Base-by-base conservation (phyloP, 2,888 invertebrate genomes). In the Eupithecia insigniata region DNA sequence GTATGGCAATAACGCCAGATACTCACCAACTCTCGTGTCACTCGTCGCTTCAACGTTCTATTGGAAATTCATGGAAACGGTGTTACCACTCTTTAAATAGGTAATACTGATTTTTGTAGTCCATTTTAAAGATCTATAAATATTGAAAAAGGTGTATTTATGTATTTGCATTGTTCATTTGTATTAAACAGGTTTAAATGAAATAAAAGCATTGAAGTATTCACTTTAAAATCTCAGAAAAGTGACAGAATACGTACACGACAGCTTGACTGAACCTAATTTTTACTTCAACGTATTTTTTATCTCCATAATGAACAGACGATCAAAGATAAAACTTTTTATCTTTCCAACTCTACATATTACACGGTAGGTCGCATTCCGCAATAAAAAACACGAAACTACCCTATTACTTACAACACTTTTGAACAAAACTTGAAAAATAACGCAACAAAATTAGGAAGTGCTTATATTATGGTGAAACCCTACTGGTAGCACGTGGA, bases 391-490 rank as follows among this genome's bases (percentile, higher is more conserved):
- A 22, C 34, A 12, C 34, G 43, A 43, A 68, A 43, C 61, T 43
- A 46, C 18, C 22, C 8, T 28, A 26, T 36, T 66, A 26, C 30
- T 43, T 60, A 58, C 66, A 70, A 32, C 46, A 14, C 16, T n/a
- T 64, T 71, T 66, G 34, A 43, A n/a, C 61, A 30, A 28, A 69
- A 51, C 66, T 61, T 46, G 46, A 46, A 73, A 69, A 75, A 69
- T 67, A 78, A 73, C 58, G 72, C 72, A 72, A 68, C 71, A 78
- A 76, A 74, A 73, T 70, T 72, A 74, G 68, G 69, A 74, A 73
- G 77, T 75, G 71, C 51, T 71, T 76, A 70, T 66, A 74, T 76
- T 73, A 73, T 51, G 64, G 34, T 64, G 26, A 39, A 64, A 34
- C 64, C 12, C 22, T 62, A 64, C 26, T 22, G 36, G 6, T 64